Evolutionary conservation across 2,113 vertebrate genomes (phyloP).

Genomic region (Saguinus midas): DNA sequence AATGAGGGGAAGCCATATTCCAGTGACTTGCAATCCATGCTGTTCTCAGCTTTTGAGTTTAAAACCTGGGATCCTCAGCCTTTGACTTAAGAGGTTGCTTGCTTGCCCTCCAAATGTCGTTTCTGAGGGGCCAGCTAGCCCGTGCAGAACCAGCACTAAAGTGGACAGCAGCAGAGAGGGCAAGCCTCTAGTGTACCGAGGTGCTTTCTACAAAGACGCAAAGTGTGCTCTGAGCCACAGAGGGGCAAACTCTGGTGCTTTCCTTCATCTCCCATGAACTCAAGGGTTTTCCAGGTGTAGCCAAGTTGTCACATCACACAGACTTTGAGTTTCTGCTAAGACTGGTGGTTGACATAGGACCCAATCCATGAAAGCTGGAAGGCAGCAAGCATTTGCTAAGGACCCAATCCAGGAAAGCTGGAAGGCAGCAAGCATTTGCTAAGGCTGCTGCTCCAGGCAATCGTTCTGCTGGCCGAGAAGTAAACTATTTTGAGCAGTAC

Average conservation of each 20-base stretch:
- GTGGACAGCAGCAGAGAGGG: not conserved
- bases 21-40: constrained; percentile 1
- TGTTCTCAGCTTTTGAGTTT: constrained; percentile 4
- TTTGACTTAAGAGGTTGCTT: constrained; percentile 25
- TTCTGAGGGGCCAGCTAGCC: not conserved
- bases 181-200: not conserved
- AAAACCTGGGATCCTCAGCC: constrained; percentile 14
- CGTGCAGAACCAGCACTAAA: constrained; percentile 1
- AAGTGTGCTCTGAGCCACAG: constrained; percentile 25
- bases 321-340: constrained; percentile 35
- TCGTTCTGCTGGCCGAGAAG: constrained; percentile 59
- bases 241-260: constrained; percentile 56
- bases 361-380: not conserved
- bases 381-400: constrained; percentile 30
- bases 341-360: not conserved
- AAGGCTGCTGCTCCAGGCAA: not conserved
- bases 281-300: constrained; percentile 21
- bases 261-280: constrained; percentile 1
- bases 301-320: constrained; percentile 15
- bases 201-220: constrained; percentile 54
- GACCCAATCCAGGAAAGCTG: not conserved
- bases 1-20: not conserved
- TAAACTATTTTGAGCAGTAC: constrained; percentile 61
- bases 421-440: constrained; percentile 38
- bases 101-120: not conserved